A percentile compares a stretch with the other conserved stretches of the same genome.
Evolutionary conservation across 2,113 vertebrate genomes (phyloP).

Genomic region (Scopus umbretta): DNA sequence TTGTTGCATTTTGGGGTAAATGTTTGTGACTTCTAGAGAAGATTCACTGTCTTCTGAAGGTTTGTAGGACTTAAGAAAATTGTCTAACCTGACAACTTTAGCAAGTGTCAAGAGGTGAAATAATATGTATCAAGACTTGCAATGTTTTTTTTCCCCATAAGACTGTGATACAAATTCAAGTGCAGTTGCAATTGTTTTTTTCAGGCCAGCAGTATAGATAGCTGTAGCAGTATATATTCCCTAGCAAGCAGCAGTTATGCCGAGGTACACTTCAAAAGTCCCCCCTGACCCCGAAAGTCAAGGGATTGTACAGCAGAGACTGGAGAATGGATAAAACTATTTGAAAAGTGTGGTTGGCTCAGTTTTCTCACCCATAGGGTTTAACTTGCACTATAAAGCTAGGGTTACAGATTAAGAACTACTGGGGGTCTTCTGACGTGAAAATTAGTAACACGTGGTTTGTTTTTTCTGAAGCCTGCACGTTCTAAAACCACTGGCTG

Average conservation of each 20-base stretch:
- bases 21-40: neutral
- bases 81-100: neutral
- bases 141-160: neutral
- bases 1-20: neutral
- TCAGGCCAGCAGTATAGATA: neutral
- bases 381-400: neutral
- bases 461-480: neutral
- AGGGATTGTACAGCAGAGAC: neutral
- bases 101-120: neutral
- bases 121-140: neutral
- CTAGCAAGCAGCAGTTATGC: neutral
- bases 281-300: neutral
- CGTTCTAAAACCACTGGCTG: neutral
- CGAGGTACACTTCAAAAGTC: neutral
- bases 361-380: slow-evolving; percentile 11
- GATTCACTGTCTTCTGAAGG: neutral
- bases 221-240: neutral
- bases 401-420: slow-evolving; percentile 40
- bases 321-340: neutral
- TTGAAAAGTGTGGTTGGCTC: neutral
- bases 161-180: neutral
- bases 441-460: slow-evolving; percentile 39
- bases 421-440: slow-evolving; percentile 35
- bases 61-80: neutral
- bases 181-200: neutral